Evolutionary conservation across 2,888 invertebrate genomes (phyloP).

Genomic region (Papilio demoleus): DNA sequence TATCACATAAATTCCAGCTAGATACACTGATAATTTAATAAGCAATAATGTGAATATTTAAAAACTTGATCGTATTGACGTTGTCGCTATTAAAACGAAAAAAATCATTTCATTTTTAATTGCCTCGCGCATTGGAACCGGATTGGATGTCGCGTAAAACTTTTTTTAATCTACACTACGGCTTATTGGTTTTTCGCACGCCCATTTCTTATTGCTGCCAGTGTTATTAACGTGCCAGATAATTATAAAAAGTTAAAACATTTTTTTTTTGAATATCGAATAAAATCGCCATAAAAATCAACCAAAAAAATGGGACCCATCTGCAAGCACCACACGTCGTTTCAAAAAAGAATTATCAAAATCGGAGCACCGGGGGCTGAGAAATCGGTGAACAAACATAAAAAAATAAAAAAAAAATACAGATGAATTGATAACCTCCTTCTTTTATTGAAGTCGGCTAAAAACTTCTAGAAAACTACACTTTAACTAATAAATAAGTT

Average conservation of each 20-base stretch:
- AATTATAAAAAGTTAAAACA: not conserved
- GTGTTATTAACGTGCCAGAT: not conserved
- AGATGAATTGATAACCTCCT: too few species aligned
- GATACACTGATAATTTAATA: conserved; percentile 16
- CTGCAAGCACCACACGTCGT: too few species aligned
- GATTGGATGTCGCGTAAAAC: conserved; percentile 6
- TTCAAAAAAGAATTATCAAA: too few species aligned
- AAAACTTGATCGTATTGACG: not conserved
- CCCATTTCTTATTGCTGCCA: not conserved
- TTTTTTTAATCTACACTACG: not conserved
- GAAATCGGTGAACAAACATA: too few species aligned
- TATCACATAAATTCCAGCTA: too few species aligned
- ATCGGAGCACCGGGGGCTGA: too few species aligned
- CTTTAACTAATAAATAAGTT: not conserved
- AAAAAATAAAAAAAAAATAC: too few species aligned
- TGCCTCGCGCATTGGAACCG: conserved; percentile 4
- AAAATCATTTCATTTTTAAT: conserved; percentile 19
- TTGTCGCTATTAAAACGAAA: conserved; percentile 2
- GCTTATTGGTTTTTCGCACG: not conserved
- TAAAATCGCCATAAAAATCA: too few species aligned
- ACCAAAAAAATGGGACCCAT: too few species aligned
- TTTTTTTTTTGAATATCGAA: too few species aligned
- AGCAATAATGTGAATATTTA: conserved; percentile 9
- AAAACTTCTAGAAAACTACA: not conserved
- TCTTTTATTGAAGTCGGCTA: too few species aligned